These are phyloP conservation scores for Cherax quadricarinatus DNA, from an alignment of 1,140 invertebrate genomes.

Conservation along the genomic window DNA sequence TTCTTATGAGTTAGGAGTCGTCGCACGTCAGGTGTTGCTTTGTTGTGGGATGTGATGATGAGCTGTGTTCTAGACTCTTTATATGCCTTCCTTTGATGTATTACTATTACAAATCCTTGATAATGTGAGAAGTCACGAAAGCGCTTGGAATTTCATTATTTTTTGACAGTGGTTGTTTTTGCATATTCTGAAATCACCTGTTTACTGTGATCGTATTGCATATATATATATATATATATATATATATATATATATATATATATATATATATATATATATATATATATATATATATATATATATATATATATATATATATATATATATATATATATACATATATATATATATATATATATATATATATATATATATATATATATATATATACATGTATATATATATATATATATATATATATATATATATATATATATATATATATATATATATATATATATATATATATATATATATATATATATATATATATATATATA, in stretches of 20 bases:
- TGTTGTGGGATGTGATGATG: too few species aligned
- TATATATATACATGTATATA: not conserved
- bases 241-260: not conserved
- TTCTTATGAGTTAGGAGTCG: too few species aligned
- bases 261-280: constrained; percentile 11
- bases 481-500: not conserved
- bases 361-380: constrained; percentile 7
- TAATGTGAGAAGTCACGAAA: too few species aligned
- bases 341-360: not conserved
- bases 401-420: not conserved
- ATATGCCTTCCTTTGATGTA: too few species aligned
- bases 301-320: constrained; percentile 11
- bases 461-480: constrained; percentile 25
- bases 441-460: constrained; percentile 34
- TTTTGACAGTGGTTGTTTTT: too few species aligned
- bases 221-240: too few species aligned
- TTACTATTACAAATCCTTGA: too few species aligned
- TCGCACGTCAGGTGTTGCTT: too few species aligned
- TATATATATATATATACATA: not conserved
- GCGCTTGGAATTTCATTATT: too few species aligned
- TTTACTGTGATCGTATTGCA: too few species aligned
- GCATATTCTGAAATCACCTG: too few species aligned
- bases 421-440: constrained; percentile 11
- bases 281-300: constrained; percentile 31
- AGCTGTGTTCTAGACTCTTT: too few species aligned